phyloP scores from a whole-genome alignment of 2,797 vertebrate genomes.

The Danio albolineatus region DNA sequence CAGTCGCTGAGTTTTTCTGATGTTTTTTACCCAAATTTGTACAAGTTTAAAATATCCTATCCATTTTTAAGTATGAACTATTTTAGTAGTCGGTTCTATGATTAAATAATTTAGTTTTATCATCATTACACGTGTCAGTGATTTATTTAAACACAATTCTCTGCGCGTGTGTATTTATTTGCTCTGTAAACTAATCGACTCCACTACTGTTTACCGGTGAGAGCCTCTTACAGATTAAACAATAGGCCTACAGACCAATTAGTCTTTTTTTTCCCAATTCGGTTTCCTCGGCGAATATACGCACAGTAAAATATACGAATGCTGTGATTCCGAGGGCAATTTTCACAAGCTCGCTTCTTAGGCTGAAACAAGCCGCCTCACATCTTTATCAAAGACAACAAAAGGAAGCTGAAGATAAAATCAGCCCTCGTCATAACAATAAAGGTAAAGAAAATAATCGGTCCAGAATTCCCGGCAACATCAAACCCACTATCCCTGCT shows the following conservation, averaged over 20 bases:
- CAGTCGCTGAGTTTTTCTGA: too few species aligned
- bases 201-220: not conserved
- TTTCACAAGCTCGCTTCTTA: not conserved
- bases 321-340: slow-evolving; percentile 37
- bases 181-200: slow-evolving; percentile 14
- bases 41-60: too few species aligned
- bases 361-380: slow-evolving; percentile 17
- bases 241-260: not conserved
- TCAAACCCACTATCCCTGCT: slow-evolving; percentile 58
- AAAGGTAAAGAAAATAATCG: slow-evolving; percentile 67
- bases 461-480: slow-evolving; percentile 62
- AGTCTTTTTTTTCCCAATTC: not conserved
- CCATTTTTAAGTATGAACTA: too few species aligned
- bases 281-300: not conserved
- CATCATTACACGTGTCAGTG: slow-evolving; percentile 6
- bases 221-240: not conserved
- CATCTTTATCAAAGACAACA: slow-evolving; percentile 53
- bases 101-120: slow-evolving; percentile 23
- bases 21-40: too few species aligned
- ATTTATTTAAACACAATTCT: not conserved
- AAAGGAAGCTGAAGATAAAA: slow-evolving; percentile 64
- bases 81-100: not conserved
- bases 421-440: slow-evolving; percentile 62
- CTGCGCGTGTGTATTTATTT: not conserved
- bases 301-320: not conserved